Evolutionary conservation across 1,140 invertebrate genomes (phyloP), one percentile per base, ranked within the genome.

Genomic region (Drosophila willistoni): DNA sequence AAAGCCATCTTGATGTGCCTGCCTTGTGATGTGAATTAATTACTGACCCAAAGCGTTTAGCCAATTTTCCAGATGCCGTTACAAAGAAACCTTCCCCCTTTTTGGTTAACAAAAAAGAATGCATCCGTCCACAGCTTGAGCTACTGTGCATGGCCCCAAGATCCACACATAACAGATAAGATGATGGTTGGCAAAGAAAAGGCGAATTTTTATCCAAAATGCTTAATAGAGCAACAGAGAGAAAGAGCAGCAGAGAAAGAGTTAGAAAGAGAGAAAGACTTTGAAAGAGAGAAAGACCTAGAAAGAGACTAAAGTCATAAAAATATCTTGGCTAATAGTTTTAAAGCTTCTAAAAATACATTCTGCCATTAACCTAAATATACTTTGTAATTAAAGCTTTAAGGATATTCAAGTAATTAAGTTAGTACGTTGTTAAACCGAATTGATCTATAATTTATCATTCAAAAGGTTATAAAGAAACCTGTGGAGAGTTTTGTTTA

Each of bases 1-100:
- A 51, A 62, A 61, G 25, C 33, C 41, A 63, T 14, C 73, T 44
- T 77, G 66, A 55, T 76, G 64, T 61, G 33, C 72, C 66, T 75
- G 76, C 71, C 64, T 29, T 29, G 29, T 77, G 68, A 85, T 85
- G 82, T 86, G 82, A 86, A 86, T 86, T 86, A 86, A 86, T 86
- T 87, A 86, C 83, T 86, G 83, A 87, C 82, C 74, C 79, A 87
- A 87, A 86, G 83, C 82, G 79, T 51, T 87, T 59, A 36, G 79
- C 39, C 69, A 72, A 75, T 73, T 75, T 71, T 66, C 77, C 63
- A 77, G 62, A 64, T 85, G 82, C 82, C 83, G 83, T 87, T 87
- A 51, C 44, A 51, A 47, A 51, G 1, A 10, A 51, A 39, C 36
- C 36, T 39, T 39, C 36, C 36, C 36, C 36, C 36, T 39, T 39